These are phyloP conservation scores for Brachionus calyciflorus DNA, from an alignment of 1,140 invertebrate genomes.

Conservation along the genomic window DNA sequence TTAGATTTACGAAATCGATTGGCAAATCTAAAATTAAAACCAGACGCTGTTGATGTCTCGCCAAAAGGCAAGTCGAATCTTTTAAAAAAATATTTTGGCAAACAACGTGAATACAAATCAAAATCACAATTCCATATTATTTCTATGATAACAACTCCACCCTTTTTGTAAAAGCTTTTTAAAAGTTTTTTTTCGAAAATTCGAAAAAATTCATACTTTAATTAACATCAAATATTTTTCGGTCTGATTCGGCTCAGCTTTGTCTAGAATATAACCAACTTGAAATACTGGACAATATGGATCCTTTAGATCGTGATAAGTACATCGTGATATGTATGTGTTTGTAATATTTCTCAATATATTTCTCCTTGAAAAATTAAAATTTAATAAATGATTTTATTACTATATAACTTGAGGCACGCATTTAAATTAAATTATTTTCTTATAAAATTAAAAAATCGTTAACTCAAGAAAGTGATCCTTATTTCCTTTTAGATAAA, in stretches of 20 bases:
- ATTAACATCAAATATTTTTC: conserved; percentile 12
- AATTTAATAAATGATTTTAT: too few species aligned
- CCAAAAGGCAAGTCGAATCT: conserved; percentile 53
- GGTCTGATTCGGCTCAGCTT: neutral
- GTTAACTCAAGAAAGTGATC: too few species aligned
- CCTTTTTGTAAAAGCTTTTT: conserved; percentile 53
- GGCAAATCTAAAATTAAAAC: conserved; percentile 64
- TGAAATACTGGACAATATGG: conserved; percentile 45
- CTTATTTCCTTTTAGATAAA: too few species aligned
- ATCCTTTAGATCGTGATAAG: conserved; percentile 26
- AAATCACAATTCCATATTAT: conserved; percentile 65
- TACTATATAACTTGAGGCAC: too few species aligned
- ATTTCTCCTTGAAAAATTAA: conserved; percentile 14
- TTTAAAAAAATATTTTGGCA: conserved; percentile 63
- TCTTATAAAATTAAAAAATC: too few species aligned
- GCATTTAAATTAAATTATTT: too few species aligned
- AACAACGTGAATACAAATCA: conserved; percentile 60
- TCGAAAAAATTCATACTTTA: neutral
- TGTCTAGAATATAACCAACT: conserved; percentile 31
- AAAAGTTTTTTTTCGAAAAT: conserved; percentile 47
- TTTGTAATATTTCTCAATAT: conserved; percentile 43
- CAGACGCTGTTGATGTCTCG: conserved; percentile 55
- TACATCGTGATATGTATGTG: neutral
- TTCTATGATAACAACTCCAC: conserved; percentile 62
- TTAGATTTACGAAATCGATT: conserved; percentile 57